Base-by-base conservation (phyloP, 2,113 vertebrate species). In the Galemys pyrenaicus region DNA sequence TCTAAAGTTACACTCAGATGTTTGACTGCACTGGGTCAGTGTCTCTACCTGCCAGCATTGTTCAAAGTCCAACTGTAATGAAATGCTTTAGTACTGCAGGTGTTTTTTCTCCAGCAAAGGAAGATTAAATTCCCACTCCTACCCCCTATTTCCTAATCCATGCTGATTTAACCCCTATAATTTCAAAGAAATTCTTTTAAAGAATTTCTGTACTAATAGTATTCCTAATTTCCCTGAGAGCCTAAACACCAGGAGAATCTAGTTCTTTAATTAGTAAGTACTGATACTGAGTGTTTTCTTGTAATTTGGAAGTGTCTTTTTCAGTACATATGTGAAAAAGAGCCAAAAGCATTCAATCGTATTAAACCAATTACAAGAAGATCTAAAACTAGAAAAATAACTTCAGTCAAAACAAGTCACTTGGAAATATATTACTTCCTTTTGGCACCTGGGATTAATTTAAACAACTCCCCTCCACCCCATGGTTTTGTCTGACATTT, bases 361-460 rank as follows among this genome's bases (percentile, higher is more conserved):
- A 96, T 89, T 92, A 95, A 91, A 89, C 32, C 58, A 80, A 73
- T 96, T 92, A 84, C 46, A 64, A 39, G 70, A 64, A 39, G 70
- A 77, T 71, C n/a, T 46, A 39, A 49, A 22, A 77, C 39, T 83
- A 64, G 65, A 54, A 85, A 94, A 93, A 68, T 67, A 80, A 54
- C 67, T 70, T 35, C 54, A 82, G 9, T 81, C 78, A 70, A 70
- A 91, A 82, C 49, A 88, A 80, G 90, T 71, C 75, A 73, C 20
- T 77, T 71, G 60, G 64, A 94, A 92, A 49, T 80, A 64, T 93
- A 67, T 93, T 75, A 46, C 30, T 97, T 92, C 46, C 79, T 65
- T 84, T 89, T 79, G 65, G 83, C 86, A 91, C 85, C 49, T 87
- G 83, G 94, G 81, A 92, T 93, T 82, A 95, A 79, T 89, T 95